phyloP scores from a whole-genome alignment of 2,797 vertebrate species.

The Parotocinclus haroldoi region DNA sequence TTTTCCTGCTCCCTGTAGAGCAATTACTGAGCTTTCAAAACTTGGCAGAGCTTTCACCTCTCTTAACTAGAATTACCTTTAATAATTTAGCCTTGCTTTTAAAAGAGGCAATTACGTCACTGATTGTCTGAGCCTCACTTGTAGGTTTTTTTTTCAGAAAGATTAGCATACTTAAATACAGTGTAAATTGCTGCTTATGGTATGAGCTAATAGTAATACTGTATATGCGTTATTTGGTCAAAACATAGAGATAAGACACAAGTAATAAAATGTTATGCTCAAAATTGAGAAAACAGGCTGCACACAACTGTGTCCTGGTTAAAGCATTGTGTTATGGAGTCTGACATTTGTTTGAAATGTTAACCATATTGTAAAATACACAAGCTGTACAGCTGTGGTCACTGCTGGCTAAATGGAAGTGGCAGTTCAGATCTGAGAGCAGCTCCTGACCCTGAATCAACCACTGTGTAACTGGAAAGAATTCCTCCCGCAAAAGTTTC shows the following conservation, averaged over 20 bases:
- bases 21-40: too few relatives aligned
- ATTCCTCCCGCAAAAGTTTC: too few relatives aligned
- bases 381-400: conserved; percentile 15
- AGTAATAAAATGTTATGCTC: too few relatives aligned
- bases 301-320: neutral
- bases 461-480: neutral
- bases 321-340: neutral
- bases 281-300: too few relatives aligned
- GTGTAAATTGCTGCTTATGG: neutral
- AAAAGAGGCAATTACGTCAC: neutral
- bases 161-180: neutral
- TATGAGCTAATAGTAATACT: neutral
- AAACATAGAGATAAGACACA: too few relatives aligned
- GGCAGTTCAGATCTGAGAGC: neutral
- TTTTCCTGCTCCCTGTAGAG: neutral
- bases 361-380: neutral
- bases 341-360: conserved; percentile 1
- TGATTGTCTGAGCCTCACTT: neutral
- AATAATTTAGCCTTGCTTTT: neutral
- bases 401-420: neutral
- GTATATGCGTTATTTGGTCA: neutral
- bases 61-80: conserved; percentile 22
- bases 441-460: conserved; percentile 11
- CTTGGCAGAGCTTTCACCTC: neutral
- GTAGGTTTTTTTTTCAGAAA: too few relatives aligned